A percentile compares a stretch with the other conserved stretches of the same genome.
Conservation (phyloP, 2,888 invertebrate species). For the Sinopyrophorus schimmeli region DNA sequence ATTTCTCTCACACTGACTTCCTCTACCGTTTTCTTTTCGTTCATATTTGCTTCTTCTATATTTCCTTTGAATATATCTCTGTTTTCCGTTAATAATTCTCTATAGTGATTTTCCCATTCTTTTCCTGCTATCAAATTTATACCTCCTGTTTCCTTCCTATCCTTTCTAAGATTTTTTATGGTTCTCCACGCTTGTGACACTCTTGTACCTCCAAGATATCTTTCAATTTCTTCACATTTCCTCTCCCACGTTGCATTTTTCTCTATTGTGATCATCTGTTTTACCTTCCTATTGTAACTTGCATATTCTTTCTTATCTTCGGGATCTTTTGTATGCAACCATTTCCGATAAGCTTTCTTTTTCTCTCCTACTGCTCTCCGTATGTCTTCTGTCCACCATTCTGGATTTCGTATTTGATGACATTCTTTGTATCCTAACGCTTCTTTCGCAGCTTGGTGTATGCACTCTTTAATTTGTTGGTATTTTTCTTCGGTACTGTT, state of each 20-base stretch:
- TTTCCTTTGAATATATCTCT: not conserved
- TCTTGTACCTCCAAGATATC: not conserved
- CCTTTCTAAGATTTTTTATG: not conserved
- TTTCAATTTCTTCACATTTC: not conserved
- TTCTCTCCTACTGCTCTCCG: not conserved
- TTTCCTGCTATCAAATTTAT: not conserved
- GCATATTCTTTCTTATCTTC: conserved; percentile 1
- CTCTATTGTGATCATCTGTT: conserved; percentile 1
- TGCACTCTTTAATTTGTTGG: conserved; percentile 2
- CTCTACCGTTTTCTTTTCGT: conserved; percentile 3
- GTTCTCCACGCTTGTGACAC: not conserved
- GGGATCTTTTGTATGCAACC: not conserved
- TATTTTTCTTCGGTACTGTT: conserved; percentile 1
- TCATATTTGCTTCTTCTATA: not conserved
- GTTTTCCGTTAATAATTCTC: not conserved
- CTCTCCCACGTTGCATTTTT: not conserved
- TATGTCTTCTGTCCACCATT: conserved; percentile 2
- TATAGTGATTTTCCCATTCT: not conserved
- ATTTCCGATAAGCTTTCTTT: conserved; percentile 1
- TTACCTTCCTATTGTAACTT: not conserved
- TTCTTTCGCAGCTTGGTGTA: conserved; percentile 3
- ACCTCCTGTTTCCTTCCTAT: not conserved
- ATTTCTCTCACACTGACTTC: too few species aligned
- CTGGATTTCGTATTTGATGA: not conserved
- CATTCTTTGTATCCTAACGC: not conserved